These are phyloP conservation scores for Drosophila peninsularis DNA, from an alignment of 2,888 invertebrate species.

Conservation along the genomic window DNA sequence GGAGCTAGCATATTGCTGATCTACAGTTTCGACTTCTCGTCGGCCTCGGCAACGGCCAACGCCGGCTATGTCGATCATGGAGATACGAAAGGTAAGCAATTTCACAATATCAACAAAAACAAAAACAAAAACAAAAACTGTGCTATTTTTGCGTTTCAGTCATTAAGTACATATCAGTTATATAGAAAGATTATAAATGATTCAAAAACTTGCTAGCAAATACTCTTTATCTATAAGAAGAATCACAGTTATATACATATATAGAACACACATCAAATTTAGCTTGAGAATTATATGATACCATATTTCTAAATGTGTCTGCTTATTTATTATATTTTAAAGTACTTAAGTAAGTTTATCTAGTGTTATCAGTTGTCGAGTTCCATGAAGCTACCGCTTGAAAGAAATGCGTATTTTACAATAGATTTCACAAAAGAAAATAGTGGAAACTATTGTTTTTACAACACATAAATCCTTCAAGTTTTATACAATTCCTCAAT, in stretches of 20 bases:
- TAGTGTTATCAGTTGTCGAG: neutral
- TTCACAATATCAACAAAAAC: slow-evolving; percentile 41
- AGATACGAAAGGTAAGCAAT: slow-evolving; percentile 84
- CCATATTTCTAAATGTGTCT: neutral
- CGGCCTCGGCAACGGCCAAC: slow-evolving; percentile 71
- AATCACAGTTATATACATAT: neutral
- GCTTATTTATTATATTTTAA: too few relatives aligned
- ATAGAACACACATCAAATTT: neutral
- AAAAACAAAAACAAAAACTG: slow-evolving; percentile 17
- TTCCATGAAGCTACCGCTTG: slow-evolving; percentile 1
- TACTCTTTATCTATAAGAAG: slow-evolving; percentile 18
- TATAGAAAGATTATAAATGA: neutral
- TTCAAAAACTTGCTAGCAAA: neutral
- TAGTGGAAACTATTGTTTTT: neutral
- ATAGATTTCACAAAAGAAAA: neutral
- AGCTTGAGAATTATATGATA: neutral
- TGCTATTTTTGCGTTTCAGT: slow-evolving; percentile 30
- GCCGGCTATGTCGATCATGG: slow-evolving; percentile 84
- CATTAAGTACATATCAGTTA: slow-evolving; percentile 3
- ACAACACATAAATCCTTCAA: neutral
- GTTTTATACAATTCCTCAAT: neutral
- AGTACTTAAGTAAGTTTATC: neutral
- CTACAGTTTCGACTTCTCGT: slow-evolving; percentile 45
- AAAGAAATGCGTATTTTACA: neutral
- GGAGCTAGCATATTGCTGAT: slow-evolving; percentile 60